Evolutionary conservation across 2,888 invertebrate genomes (phyloP), one percentile per base, ranked within the genome.

Genomic region (Bimastos eiseni): DNA sequence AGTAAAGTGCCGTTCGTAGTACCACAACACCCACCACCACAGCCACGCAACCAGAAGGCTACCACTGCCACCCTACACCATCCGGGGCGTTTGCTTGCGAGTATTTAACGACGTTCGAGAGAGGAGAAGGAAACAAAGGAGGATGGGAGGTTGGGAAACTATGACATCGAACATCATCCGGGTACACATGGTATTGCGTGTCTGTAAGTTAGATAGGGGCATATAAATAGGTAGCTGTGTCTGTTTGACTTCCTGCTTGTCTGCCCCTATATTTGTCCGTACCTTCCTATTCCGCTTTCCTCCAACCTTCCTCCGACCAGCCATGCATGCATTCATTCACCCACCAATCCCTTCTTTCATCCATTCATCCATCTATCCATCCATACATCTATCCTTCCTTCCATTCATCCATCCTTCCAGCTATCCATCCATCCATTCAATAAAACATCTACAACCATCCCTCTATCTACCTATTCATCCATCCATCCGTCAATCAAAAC

Each of bases 1-100:
- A 70, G 70, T 70, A n/a, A 70, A 70, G 70, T 70, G 70, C 70
- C n/a, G 70, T 70, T 70, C 70, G 70, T 70, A 70, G 70, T 70
- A 70, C 70, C n/a, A n/a, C 70, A 70, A 70, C 70, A 70, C n/a
- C 55, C n/a, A 70, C 49, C 21, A 49, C 24, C 49, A 5, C 49
- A 49, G 24, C 49, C 49, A 70, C 70, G 17, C 70, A 30, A 70
- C 70, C 70, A 70, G 30, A 3, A 70, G 70, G 70, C 30, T 70
- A 70, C 70, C 70, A 70, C 30, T n/a, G 70, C 70, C 30, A 70
- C 30, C n/a, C 70, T 70, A 70, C 70, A 70, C 70, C 70, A 70
- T 70, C n/a, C 70, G 70, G 70, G n/a, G 70, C 70, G 70, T 70
- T 70, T n/a, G 17, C 70, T 70, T 70, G 70, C 70, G 44, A 55